phyloP scores from a whole-genome alignment of 2,888 invertebrate species.

The Netelia inedita region DNA sequence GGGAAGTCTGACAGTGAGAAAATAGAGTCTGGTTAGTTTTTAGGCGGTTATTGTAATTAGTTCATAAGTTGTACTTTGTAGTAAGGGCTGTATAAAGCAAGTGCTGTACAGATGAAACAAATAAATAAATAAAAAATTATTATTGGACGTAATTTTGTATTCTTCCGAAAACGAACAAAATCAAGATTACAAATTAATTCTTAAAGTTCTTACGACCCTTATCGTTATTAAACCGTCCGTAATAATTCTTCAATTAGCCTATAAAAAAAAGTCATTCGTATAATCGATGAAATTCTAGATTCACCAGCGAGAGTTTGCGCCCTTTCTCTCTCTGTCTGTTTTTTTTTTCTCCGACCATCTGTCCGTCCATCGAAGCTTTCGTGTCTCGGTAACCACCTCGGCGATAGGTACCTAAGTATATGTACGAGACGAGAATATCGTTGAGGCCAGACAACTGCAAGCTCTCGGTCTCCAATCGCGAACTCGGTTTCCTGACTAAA shows the following conservation, averaged over 20 bases:
- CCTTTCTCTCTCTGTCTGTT: background rate
- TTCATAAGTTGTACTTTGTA: too few relatives aligned
- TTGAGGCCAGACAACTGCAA: constrained; percentile 51
- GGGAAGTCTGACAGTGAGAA: too few relatives aligned
- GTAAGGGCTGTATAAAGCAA: too few relatives aligned
- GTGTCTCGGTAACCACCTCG: constrained; percentile 22
- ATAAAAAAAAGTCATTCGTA: constrained; percentile 49
- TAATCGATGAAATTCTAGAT: constrained; percentile 54
- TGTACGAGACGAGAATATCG: constrained; percentile 44
- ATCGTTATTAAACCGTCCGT: background rate
- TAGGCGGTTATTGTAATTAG: too few relatives aligned
- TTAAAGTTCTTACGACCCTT: background rate
- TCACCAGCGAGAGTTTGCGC: background rate
- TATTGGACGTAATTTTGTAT: background rate
- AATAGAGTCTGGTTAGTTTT: too few relatives aligned
- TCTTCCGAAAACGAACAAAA: background rate
- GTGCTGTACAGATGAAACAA: too few relatives aligned
- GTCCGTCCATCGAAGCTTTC: background rate
- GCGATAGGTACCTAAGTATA: background rate
- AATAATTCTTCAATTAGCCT: constrained; percentile 39
- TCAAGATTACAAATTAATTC: background rate
- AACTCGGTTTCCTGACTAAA: constrained; percentile 12
- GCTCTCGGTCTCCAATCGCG: constrained; percentile 5
- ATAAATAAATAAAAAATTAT: background rate
- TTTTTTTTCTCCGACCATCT: background rate